Percentiles rank a stretch among this genome's conserved stretches.
These are phyloP conservation scores for Lithobates pipiens DNA, from an alignment of 2,797 vertebrate species.

Conservation along the genomic window DNA sequence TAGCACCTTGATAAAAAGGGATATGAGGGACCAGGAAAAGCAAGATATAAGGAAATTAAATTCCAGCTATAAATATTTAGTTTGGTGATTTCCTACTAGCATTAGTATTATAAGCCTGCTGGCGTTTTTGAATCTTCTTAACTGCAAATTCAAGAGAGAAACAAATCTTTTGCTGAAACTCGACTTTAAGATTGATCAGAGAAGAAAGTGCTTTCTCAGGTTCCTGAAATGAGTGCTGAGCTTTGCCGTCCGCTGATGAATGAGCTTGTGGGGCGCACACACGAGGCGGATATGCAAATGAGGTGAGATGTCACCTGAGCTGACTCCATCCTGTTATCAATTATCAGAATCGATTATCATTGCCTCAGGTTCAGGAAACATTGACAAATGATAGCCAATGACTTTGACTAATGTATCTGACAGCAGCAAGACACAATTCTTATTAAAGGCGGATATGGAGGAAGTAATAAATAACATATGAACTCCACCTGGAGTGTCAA, in stretches of 20 bases:
- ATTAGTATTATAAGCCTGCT: neutral
- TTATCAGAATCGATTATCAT: neutral
- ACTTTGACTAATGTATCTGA: neutral
- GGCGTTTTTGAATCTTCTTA: neutral
- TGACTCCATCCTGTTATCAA: neutral
- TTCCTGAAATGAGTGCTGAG: neutral
- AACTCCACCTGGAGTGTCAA: neutral
- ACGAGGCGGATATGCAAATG: neutral
- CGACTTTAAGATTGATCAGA: neutral
- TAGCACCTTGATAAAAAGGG: too few species aligned
- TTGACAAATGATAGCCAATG: neutral
- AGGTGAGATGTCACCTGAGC: neutral
- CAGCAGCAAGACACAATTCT: neutral
- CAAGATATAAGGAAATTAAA: too few species aligned
- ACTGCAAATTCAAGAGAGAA: neutral
- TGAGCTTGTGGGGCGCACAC: neutral
- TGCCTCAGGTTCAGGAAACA: neutral
- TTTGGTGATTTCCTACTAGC: neutral
- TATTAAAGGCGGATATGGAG: neutral
- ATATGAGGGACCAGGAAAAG: too few species aligned
- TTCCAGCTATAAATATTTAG: too few species aligned
- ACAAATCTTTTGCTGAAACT: neutral
- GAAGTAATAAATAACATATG: neutral
- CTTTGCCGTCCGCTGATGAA: neutral
- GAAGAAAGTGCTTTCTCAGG: neutral